phyloP scores from a whole-genome alignment of 2,113 vertebrate genomes.

The Gambusia holbrooki region DNA sequence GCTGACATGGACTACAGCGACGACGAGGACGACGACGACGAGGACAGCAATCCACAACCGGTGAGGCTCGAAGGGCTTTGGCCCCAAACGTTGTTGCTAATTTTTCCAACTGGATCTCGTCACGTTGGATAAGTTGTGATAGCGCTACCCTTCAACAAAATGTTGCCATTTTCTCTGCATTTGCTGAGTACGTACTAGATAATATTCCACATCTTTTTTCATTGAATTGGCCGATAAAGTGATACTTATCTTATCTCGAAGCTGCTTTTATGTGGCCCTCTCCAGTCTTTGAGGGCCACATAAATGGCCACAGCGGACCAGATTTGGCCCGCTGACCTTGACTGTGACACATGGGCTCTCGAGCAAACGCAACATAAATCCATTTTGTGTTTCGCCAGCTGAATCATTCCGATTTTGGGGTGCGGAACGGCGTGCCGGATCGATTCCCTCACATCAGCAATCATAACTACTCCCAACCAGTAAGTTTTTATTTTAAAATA shows the following conservation, averaged over 20 bases:
- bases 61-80: slow-evolving; percentile 34
- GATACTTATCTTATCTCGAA: no score
- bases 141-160: no score
- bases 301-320: no score
- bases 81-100: not conserved
- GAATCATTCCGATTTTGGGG: slow-evolving; percentile 27
- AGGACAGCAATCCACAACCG: slow-evolving; percentile 55
- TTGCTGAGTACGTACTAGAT: no score
- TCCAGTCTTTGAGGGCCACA: no score
- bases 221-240: no score
- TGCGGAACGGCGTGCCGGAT: slow-evolving; percentile 43
- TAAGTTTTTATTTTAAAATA: slow-evolving; percentile 24
- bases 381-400: slow-evolving; percentile 29
- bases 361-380: not conserved
- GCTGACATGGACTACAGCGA: slow-evolving; percentile 62
- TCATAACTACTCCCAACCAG: slow-evolving; percentile 31
- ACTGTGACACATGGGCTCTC: not conserved
- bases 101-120: not conserved
- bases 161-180: no score
- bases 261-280: no score
- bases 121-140: not conserved
- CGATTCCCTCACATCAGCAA: slow-evolving; percentile 26
- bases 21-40: slow-evolving; percentile 74
- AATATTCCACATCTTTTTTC: no score
- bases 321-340: no score